These are phyloP conservation scores for Saccostrea glomerata DNA, from an alignment of 1,140 invertebrate genomes.

Conservation along the genomic window DNA sequence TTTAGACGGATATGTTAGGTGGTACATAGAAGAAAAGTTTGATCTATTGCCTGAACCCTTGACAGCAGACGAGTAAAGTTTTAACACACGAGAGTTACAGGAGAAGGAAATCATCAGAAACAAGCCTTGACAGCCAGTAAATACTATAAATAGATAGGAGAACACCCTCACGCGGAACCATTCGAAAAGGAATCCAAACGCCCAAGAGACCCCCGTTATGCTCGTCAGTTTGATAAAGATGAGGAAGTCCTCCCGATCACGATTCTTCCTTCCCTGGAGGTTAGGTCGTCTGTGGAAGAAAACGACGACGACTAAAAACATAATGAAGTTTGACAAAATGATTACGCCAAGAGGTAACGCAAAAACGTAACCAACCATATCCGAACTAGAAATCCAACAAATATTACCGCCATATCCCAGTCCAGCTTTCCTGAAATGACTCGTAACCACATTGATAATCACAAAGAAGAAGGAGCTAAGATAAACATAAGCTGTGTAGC, in stretches of 20 bases:
- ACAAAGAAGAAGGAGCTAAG: background rate
- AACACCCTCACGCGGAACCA: background rate
- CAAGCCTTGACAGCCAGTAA: constrained; percentile 38
- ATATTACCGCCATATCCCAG: constrained; percentile 47
- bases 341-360: constrained; percentile 41
- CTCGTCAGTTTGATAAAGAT: constrained; percentile 49
- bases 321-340: constrained; percentile 35
- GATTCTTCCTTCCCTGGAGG: constrained; percentile 9
- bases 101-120: constrained; percentile 50
- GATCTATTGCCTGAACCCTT: background rate
- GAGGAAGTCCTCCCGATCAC: constrained; percentile 26
- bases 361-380: constrained; percentile 15
- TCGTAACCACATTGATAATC: background rate
- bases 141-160: constrained; percentile 40
- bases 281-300: constrained; percentile 21
- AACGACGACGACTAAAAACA: constrained; percentile 43
- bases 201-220: constrained; percentile 50
- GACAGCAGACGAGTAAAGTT: constrained; percentile 4
- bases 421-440: background rate
- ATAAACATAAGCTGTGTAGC: background rate
- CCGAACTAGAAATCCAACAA: constrained; percentile 43
- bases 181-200: constrained; percentile 46
- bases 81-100: constrained; percentile 44
- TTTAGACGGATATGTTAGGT: background rate
- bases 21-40: background rate